phyloP scores from a whole-genome alignment of 2,888 invertebrate species.

The Lithosia quadra region DNA sequence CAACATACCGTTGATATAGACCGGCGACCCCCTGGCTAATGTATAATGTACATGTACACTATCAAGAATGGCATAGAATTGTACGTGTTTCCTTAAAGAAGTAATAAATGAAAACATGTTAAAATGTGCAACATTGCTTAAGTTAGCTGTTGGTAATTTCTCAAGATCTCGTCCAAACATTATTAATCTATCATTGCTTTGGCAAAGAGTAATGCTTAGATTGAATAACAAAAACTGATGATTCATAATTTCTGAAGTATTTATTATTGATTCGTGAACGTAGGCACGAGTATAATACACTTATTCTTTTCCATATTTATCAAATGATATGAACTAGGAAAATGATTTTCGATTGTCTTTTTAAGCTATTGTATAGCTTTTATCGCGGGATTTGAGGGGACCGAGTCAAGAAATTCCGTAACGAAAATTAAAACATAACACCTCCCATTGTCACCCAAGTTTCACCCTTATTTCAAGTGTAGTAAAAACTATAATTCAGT shows the following conservation, averaged over 20 bases:
- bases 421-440: no score
- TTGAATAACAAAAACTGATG: neutral
- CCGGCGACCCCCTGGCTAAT: conserved; percentile 44
- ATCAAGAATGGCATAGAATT: conserved; percentile 35
- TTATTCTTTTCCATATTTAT: neutral
- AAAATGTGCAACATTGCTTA: neutral
- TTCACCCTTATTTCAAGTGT: no score
- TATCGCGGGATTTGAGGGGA: no score
- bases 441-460: no score
- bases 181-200: no score
- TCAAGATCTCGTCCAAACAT: neutral
- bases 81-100: neutral
- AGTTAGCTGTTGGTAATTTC: neutral
- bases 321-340: neutral
- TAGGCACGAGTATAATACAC: neutral
- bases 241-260: neutral
- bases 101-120: neutral
- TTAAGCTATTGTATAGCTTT: no score
- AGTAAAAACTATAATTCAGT: no score
- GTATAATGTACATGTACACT: conserved; percentile 56
- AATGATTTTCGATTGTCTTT: neutral
- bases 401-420: no score
- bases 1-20: conserved; percentile 70
- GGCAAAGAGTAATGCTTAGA: neutral
- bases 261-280: neutral